Evolutionary conservation across 1,140 invertebrate species (phyloP).

Genomic region (Drosophila albomicans): DNA sequence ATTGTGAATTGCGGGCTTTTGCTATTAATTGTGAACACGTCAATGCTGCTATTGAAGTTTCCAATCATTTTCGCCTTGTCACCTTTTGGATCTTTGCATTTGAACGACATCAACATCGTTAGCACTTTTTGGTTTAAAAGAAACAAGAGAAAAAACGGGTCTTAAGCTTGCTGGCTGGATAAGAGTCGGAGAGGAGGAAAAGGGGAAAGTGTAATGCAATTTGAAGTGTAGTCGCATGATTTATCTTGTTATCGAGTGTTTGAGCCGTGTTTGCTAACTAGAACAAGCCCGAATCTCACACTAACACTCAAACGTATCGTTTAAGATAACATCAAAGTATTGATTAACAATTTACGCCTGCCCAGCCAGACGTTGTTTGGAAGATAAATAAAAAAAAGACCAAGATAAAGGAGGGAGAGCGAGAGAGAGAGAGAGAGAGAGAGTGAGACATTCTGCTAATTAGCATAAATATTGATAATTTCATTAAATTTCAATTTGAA

Average conservation of each 20-base stretch:
- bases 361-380: too few species aligned
- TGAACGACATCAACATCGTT: conserved; percentile 28
- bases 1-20: conserved; percentile 30
- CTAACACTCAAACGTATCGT: too few species aligned
- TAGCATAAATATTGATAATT: conserved; percentile 24
- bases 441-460: background rate
- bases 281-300: background rate
- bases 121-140: conserved; percentile 26
- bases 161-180: background rate
- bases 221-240: conserved; percentile 11
- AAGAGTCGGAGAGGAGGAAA: background rate
- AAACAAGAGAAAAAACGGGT: conserved; percentile 9
- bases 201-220: background rate
- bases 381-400: too few species aligned
- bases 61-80: conserved; percentile 40
- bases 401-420: too few species aligned
- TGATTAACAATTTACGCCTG: background rate
- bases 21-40: conserved; percentile 45
- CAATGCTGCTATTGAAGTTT: conserved; percentile 35
- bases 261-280: background rate
- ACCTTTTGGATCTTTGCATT: conserved; percentile 22
- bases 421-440: too few species aligned
- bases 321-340: background rate
- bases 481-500: background rate
- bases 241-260: conserved; percentile 14